Base-by-base conservation (phyloP, 1,140 invertebrate genomes). In the Pogonus chalceus region DNA sequence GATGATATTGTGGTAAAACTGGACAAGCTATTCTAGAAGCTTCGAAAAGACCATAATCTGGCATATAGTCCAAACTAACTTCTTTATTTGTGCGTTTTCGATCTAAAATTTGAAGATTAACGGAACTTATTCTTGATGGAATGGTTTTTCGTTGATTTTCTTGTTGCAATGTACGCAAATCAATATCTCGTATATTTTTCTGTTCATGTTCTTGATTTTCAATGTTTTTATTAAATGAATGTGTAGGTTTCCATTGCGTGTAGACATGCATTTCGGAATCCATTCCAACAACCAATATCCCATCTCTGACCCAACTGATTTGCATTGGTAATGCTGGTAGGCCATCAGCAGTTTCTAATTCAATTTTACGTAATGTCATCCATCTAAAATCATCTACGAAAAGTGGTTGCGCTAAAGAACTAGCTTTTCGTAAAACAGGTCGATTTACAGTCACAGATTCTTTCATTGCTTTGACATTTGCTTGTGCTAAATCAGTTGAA, bases 211-310 rank as follows among this genome's bases (percentile, higher is more conserved):
- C 14, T 51, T 24, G 9, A 56, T 55, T 2, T 52, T 39, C 10
- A 51, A 50, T 53, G 59, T 58, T 35, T 58, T 56, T 26, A 57
- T 37, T 71, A 69, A 70, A 73, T 18, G 57, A 56, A 52, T 65
- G 75, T 59, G 83, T 82, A 1, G 87, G 85, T 62, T 90, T 90
- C 96, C 96, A 99, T 68, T 99, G 96, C 0, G 93, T 96, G 67
- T 98, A 99, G 0, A 98, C 93, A 63, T 98, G 93, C 92, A 99
- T 98, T 71, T 99, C 96, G 23, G 94, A 98, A 66, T 98, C 93
- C 94, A 99, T 98, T 20, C 95, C 96, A 2, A 98, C 93, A 0
- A 99, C 92, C 2, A 99, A 74, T 57, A 99, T 94, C 2, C 96
- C 96, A 65, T 97, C 94, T 23, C 96, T 79, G 0, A 98, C 95